Evolutionary conservation across 2,797 vertebrate species (phyloP), one percentile per base, ranked within the genome.

Genomic region (Erithacus rubecula): DNA sequence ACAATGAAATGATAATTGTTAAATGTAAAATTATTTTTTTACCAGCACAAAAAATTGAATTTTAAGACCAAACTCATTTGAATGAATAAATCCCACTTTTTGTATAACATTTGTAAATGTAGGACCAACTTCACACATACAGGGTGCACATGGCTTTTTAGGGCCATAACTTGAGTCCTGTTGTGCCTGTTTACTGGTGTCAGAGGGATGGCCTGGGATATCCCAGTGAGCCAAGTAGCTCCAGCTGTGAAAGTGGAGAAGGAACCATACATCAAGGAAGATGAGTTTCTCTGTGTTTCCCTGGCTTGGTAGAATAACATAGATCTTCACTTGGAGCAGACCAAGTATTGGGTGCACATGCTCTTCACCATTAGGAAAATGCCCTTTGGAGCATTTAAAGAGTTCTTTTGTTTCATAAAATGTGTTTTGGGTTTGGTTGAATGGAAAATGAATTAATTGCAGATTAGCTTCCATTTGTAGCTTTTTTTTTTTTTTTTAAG

Each of bases 361-460:
- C 32, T 67, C 36, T 34, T 62, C 3, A 2, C 20, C 39, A 16
- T 82, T 56, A 91, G 53, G 44, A 83, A 85, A 75, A 78, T 62
- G 44, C 22, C 34, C 52, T 79, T 86, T 70, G 84, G 72, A 94
- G 52, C 59, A 36, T 69, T 83, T 89, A 36, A 74, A 65, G 47
- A 81, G 30, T 34, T 88, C 58, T 39, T 94, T 83, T 92, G 80
- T 94, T 90, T 91, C 51, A 56, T 60, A 37, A 88, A 89, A 75
- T 0, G 0, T 62, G 44, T 92, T 92, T 90, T 70, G 52, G 16
- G 27, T 82, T 81, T 77, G 23, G 21, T 44, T 95, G 74, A 89
- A 83, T 2, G 0, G 64, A 83, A 94, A 34, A 90, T 86, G 13
- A 78, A 81, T 94, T 93, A 53, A 37, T 51, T 92, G 62, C 75